Conservation (phyloP, 2,113 vertebrate genomes). For the Brachyhypopomus occidentalis region DNA sequence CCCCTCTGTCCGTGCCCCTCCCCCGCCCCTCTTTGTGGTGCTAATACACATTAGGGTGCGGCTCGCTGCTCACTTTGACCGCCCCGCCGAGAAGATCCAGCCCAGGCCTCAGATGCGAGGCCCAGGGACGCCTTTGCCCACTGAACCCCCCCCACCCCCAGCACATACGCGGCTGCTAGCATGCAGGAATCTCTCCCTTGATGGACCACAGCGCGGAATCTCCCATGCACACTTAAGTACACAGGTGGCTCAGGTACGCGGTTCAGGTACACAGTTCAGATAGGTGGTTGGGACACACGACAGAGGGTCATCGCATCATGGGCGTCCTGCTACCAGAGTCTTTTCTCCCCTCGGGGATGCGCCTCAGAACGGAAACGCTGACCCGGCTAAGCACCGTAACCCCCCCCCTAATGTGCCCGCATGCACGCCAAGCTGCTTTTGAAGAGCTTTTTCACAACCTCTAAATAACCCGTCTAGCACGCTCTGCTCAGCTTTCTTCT, state of each 20-base stretch:
- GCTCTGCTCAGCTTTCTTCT: slow-evolving; percentile 42
- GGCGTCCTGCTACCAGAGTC: slow-evolving; percentile 14
- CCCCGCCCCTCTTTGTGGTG: slow-evolving; percentile 73
- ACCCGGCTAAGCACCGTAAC: slow-evolving; percentile 9
- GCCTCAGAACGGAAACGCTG: slow-evolving; percentile 25
- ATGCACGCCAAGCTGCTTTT: slow-evolving; percentile 20
- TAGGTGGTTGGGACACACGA: neutral
- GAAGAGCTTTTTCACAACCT: slow-evolving; percentile 44
- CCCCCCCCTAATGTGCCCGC: slow-evolving; percentile 37
- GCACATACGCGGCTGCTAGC: slow-evolving; percentile 62
- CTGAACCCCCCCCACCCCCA: slow-evolving; percentile 64
- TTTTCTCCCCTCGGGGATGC: slow-evolving; percentile 1
- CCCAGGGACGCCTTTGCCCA: slow-evolving; percentile 70
- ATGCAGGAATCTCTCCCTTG: slow-evolving; percentile 52
- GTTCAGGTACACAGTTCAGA: neutral
- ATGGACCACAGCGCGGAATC: too few species aligned
- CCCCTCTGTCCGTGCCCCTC: slow-evolving; percentile 54
- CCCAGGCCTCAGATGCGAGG: slow-evolving; percentile 74
- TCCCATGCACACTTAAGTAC: too few species aligned
- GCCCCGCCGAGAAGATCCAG: slow-evolving; percentile 59
- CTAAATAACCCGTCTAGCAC: slow-evolving; percentile 50
- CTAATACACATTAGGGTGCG: slow-evolving; percentile 77
- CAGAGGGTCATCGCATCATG: slow-evolving; percentile 19
- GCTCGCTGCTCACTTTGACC: slow-evolving; percentile 78
- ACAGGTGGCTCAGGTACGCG: too few species aligned